Base-by-base conservation (phyloP, 2,797 vertebrate species). In the Coluber constrictor region DNA sequence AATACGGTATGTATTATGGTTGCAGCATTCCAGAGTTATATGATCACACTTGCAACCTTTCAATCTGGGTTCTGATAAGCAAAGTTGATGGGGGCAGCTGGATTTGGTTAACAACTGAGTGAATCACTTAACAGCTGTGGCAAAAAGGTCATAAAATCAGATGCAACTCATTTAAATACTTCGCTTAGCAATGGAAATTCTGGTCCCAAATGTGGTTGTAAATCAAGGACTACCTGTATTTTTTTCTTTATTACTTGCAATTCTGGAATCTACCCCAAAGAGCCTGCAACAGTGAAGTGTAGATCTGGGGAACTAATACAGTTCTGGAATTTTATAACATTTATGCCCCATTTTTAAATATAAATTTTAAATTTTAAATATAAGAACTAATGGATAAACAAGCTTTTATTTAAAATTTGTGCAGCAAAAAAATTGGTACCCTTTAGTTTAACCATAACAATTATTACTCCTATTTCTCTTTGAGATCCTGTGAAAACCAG, bases 401-500 rank as follows among this genome's bases (percentile, higher is more conserved):
- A 47, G 32, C 79, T 79, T 60, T 16, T 60, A 15, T 18, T 54
- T 92, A 9, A 51, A 11, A 6, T 79, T 66, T 37, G 66, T 43
- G 15, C 91, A 47, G 90, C 83, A 86, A 32, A 3, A 1, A 1
- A 27, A 61, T 79, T 90, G 74, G 12, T 87, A 23, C 54, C 20
- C 37, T 27, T 91, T 56, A 55, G 1, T 4, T 3, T 93, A 94
- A 54, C 88, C 1, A 47, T 94, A 47, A 0, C 25, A 55, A 43
- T 2, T 94, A 56, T 92, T 18, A 18, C 25, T 7, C 29, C 56
- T 59, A 18, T 56, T 86, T 43, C 1, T n/a, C 13, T 93, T 59
- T 94, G 29, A 88, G 51, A 60, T 92, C 25, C 90, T 95, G 0
- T 94, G 89, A 12, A 93, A 29, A 92, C 37, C n/a, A 32, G 90